Percentiles rank a stretch among this genome's conserved stretches.
phyloP scores from a whole-genome alignment of 2,113 vertebrate species.

The Oostethus manadensis region DNA sequence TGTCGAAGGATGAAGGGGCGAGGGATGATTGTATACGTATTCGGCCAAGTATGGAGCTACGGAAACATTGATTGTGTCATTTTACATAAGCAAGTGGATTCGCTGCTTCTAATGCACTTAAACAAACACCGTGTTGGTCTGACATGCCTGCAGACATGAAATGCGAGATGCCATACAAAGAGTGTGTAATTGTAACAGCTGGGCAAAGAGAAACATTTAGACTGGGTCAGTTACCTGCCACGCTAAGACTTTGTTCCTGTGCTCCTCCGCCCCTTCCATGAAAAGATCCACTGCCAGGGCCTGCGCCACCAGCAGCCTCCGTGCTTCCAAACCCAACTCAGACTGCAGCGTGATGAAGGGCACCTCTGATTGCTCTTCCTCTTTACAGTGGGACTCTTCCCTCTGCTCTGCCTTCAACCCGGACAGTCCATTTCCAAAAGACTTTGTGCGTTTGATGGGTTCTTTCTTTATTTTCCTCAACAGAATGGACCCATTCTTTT shows the following conservation, averaged over 20 bases:
- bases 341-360: conserved; percentile 78
- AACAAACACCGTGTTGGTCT: no score
- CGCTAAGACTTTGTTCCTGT: conserved; percentile 74
- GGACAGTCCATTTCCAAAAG: conserved; percentile 54
- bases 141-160: no score
- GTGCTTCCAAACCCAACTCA: conserved; percentile 76
- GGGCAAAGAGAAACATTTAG: no score
- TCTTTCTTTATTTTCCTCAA: conserved; percentile 55
- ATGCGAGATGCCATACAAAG: no score
- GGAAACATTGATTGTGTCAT: no score
- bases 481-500: conserved; percentile 48
- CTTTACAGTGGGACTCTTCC: not conserved
- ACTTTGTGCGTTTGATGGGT: conserved; percentile 73
- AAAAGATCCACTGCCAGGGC: conserved; percentile 83
- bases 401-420: conserved; percentile 41
- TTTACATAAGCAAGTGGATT: no score
- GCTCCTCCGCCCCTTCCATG: conserved; percentile 73
- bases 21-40: no score
- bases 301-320: conserved; percentile 82
- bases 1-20: no score
- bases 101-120: no score
- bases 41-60: no score
- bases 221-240: conserved; percentile 82
- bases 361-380: conserved; percentile 60
- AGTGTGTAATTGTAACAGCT: no score